Base-by-base conservation (phyloP, 2,113 vertebrate genomes). In the Trematocara marginatum region DNA sequence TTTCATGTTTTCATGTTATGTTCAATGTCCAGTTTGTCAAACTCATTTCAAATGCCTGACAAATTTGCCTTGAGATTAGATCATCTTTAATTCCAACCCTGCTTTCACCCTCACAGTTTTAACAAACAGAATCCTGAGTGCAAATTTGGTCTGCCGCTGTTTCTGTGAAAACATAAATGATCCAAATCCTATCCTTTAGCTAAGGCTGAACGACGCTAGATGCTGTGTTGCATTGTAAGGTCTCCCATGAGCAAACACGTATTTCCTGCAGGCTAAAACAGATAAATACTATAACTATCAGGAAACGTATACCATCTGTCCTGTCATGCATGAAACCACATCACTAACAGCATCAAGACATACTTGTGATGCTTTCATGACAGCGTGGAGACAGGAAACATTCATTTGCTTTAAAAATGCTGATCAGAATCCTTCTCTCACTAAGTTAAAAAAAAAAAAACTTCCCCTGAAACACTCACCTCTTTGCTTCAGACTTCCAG, bases 291-390 rank as follows among this genome's bases (percentile, higher is more conserved):
- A 86, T 92, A 86, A 81, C 49, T 35, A 78, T 78, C 90, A 93
- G 94, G 90, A 94, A 96, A 94, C 61, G 6, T 89, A 45, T 49
- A 93, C 88, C 93, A 94, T 94, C 89, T 95, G 95, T 66, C 82
- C 90, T 83, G 61, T 91, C 90, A 83, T 26, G 29, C 80, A 59
- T 56, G 71, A 78, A 69, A 31, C 40, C 13, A 15, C 15, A 11
- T 81, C 31, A 81, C 52, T 1, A 69, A 80, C 31, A 83, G 89
- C 78, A 78, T 53, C n/a, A 81, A 49, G 53, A 84, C 87, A 56
- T 83, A 69, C 42, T 74, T 18, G 56, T 18, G 45, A 16, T 86
- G 64, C 69, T 88, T 56, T 66, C 52, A 56, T 11, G 13, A 34
- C 78, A 52, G n/a, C 38, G 61, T 66, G 26, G 34, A 34, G 35